A percentile compares a stretch with the other conserved stretches of the same genome.
These are phyloP conservation scores for Dromiciops gliroides DNA, from an alignment of 2,113 vertebrate species.

Conservation along the genomic window DNA sequence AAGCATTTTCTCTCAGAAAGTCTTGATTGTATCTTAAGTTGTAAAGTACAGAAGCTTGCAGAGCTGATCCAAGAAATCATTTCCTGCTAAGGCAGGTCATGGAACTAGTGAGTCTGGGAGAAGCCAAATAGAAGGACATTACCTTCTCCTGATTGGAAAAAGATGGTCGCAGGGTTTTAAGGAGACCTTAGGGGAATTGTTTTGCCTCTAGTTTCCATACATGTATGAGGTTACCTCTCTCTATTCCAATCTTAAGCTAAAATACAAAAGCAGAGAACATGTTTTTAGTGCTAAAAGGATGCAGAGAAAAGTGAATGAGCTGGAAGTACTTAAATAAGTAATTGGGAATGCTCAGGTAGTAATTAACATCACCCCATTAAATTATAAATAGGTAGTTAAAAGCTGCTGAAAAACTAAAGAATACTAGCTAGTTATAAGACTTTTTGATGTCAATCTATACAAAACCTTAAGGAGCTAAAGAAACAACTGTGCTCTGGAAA, in stretches of 20 bases:
- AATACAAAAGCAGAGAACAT: not conserved
- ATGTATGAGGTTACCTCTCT: too few relatives aligned
- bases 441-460: not conserved
- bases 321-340: not conserved
- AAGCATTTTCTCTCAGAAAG: slow-evolving; percentile 21
- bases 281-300: not conserved
- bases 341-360: not conserved
- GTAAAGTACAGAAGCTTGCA: slow-evolving; percentile 8
- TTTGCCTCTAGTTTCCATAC: not conserved
- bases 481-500: not conserved
- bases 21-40: not conserved
- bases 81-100: not conserved
- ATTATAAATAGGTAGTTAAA: not conserved
- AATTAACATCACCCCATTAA: not conserved
- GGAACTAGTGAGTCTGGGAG: not conserved
- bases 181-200: not conserved
- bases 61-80: not conserved
- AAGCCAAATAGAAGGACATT: rapidly evolving
- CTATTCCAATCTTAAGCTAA: not conserved
- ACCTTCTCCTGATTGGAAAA: rapidly evolving
- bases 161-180: rapidly evolving
- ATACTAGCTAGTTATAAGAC: not conserved
- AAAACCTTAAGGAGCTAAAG: not conserved
- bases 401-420: not conserved
- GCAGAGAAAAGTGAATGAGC: not conserved